Evolutionary conservation across 2,888 invertebrate genomes (phyloP), one percentile per base, ranked within the genome.

Genomic region (Eremobia ochroleuca): DNA sequence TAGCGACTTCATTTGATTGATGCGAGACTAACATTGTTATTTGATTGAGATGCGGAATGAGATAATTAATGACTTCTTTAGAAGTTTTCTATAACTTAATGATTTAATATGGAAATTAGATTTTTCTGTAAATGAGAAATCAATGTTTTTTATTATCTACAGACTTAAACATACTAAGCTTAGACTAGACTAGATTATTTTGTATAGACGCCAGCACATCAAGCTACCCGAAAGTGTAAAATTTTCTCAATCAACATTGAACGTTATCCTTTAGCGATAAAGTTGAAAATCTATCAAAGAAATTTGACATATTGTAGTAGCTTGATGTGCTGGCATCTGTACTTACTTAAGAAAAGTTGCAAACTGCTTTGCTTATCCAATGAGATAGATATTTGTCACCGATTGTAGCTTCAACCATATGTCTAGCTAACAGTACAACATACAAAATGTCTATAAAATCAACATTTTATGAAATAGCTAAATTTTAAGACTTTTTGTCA

Each of bases 11-110:
- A 52, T 72, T 80, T 85, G 74, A 82, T 81, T 75, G 68, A 75
- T 84, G 74, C 13, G 37, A 84, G 4, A 31, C 28, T 80, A 80
- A 79, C 72, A 69, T 65, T 72, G 81, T 82, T 84, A 80, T 80
- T 82, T 59, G 55, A 82, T 84, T 74, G 81, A 11, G 55, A 66
- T 43, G n/a, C 61, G 18, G 37, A 78, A 73, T 62, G 61, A 67
- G 52, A 80, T 84, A 84, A 82, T 84, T 71, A 72, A 80, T 80
- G 52, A 8, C 25, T 71, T 71, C 40, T 58, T 70, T 25, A 18
- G 0, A 80, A 75, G 4, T 84, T 84, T 37, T 80, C 1, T 1
- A 25, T 55, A 73, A 72, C 74, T 74, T 68, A 34, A 59, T 68
- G 46, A 74, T 55, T 55, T 25, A 55, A 62, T 62, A 55, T 74